Conservation (phyloP, 1,140 invertebrate species). For the Psilanteris sp. region DNA sequence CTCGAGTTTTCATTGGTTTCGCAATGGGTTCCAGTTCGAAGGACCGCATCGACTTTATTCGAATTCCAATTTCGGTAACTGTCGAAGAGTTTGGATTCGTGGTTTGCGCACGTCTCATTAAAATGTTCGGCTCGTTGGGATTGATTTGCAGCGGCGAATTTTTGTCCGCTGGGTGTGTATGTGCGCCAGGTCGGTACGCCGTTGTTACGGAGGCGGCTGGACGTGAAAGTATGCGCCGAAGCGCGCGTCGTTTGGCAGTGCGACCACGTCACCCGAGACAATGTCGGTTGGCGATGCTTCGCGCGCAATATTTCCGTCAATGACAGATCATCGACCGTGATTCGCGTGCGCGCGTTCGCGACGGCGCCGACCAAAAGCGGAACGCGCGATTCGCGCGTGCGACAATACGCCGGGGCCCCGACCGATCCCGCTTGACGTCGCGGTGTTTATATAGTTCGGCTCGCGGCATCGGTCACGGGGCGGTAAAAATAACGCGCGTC, state of each 20-base stretch:
- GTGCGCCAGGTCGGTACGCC: conserved; percentile 25
- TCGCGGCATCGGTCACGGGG: not conserved
- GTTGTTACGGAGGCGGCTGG: conserved; percentile 14
- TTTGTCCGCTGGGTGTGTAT: conserved; percentile 22
- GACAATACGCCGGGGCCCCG: no score
- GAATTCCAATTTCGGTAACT: conserved; percentile 34
- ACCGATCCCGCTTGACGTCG: no score
- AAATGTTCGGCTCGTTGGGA: conserved; percentile 55
- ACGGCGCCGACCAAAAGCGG: no score
- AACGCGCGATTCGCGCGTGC: no score
- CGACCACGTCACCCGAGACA: conserved; percentile 30
- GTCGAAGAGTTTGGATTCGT: not conserved
- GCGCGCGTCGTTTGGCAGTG: conserved; percentile 6
- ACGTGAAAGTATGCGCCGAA: conserved; percentile 41
- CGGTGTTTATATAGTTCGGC: no score
- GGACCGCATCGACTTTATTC: not conserved
- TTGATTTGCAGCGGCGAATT: conserved; percentile 54
- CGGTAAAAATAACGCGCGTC: not conserved
- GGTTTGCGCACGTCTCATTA: conserved; percentile 43
- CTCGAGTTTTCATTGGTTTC: no score
- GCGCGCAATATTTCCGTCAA: conserved; percentile 24
- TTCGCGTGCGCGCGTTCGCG: no score
- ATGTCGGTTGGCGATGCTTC: conserved; percentile 10
- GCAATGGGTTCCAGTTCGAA: not conserved
- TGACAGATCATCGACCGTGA: no score